phyloP scores from a whole-genome alignment of 2,888 invertebrate genomes.

The Lydus trimaculatus region DNA sequence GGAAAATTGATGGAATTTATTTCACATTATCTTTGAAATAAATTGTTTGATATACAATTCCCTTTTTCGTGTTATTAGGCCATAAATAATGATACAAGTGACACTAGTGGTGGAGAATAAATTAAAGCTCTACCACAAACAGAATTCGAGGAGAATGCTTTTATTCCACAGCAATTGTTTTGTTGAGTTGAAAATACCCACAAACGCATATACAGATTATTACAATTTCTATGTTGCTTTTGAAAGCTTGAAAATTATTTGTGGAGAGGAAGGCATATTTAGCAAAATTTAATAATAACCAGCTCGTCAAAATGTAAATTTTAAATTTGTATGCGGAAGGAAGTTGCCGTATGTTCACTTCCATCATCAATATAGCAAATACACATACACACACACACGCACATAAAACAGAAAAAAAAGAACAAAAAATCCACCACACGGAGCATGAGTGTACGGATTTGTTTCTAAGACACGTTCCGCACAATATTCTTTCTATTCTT shows the following conservation, averaged over 20 bases:
- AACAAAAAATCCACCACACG: neutral
- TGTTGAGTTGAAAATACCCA: neutral
- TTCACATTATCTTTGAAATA: neutral
- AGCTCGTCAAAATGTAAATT: conserved; percentile 34
- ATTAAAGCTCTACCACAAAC: conserved; percentile 31
- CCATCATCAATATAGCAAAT: neutral
- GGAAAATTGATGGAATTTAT: neutral
- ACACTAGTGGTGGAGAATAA: conserved; percentile 32
- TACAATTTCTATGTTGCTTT: neutral
- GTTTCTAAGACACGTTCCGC: neutral
- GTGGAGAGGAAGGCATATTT: neutral
- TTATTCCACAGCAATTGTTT: conserved; percentile 1
- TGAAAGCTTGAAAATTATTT: conserved; percentile 4
- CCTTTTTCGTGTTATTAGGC: neutral
- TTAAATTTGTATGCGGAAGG: conserved; percentile 34
- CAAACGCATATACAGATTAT: neutral
- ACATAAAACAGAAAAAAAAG: neutral
- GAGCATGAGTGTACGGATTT: conserved; percentile 1
- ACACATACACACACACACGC: neutral
- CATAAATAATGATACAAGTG: conserved; percentile 25
- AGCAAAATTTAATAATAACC: conserved; percentile 28
- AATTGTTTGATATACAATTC: neutral
- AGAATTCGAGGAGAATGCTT: neutral
- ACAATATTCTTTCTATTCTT: neutral
- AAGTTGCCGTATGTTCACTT: neutral